A percentile compares a stretch with the other conserved stretches of the same genome.
Conservation (phyloP, 2,888 invertebrate species). For the Ophraella communa region DNA sequence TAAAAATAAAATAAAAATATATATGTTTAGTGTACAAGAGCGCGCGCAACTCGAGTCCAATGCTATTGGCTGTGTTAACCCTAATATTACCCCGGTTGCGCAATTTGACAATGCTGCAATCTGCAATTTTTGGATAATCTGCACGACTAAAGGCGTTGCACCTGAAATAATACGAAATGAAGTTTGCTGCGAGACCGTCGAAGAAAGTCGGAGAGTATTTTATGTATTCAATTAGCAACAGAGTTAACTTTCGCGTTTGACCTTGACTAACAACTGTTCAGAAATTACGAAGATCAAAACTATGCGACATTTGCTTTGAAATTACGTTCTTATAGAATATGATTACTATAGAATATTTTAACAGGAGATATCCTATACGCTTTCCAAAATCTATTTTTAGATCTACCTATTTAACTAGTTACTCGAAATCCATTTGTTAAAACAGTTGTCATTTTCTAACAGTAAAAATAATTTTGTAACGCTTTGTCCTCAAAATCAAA, state of each 20-base stretch:
- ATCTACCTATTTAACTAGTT: conserved; percentile 7
- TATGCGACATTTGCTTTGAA: conserved; percentile 8
- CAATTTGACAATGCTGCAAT: conserved; percentile 47
- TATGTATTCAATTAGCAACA: conserved; percentile 34
- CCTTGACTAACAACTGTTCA: conserved; percentile 45
- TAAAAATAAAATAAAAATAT: conserved; percentile 29
- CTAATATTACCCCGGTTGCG: conserved; percentile 47
- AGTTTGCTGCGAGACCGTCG: conserved; percentile 12
- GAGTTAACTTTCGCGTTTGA: conserved; percentile 51
- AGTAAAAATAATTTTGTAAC: conserved; percentile 4
- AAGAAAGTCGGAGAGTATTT: conserved; percentile 31
- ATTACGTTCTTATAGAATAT: background rate
- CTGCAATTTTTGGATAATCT: conserved; percentile 35
- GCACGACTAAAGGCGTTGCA: conserved; percentile 30
- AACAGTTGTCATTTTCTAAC: conserved; percentile 14
- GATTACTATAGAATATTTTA: background rate
- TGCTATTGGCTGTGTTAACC: conserved; percentile 45
- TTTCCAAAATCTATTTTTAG: conserved; percentile 20
- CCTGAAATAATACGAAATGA: conserved; percentile 25
- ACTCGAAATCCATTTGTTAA: conserved; percentile 9
- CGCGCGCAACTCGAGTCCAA: conserved; percentile 39
- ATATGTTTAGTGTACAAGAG: conserved; percentile 19
- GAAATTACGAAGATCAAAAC: conserved; percentile 37
- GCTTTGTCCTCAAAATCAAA: conserved; percentile 25
- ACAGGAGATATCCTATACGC: background rate